Conservation (phyloP, 2,797 vertebrate species). For the Atherinosoma microstoma region DNA sequence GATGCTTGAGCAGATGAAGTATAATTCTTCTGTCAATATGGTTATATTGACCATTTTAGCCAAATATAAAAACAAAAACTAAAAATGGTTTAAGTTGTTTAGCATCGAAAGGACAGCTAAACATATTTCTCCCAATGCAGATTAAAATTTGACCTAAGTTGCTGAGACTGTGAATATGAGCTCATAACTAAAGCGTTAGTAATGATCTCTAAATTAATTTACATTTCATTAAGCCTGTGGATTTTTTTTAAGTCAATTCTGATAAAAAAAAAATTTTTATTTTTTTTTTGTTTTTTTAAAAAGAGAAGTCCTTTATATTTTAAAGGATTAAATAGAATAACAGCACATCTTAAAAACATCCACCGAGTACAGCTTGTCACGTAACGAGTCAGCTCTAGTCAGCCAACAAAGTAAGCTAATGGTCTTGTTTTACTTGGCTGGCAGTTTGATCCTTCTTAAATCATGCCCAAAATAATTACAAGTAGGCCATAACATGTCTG, state of each 20-base stretch:
- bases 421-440: conserved; percentile 43
- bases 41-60: neutral
- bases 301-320: neutral
- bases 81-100: neutral
- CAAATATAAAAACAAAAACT: too few relatives aligned
- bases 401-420: neutral
- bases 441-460: conserved; percentile 13
- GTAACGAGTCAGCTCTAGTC: neutral
- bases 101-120: neutral
- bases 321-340: neutral
- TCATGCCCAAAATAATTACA: conserved; percentile 52
- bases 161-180: too few relatives aligned
- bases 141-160: too few relatives aligned
- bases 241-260: neutral
- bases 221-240: too few relatives aligned
- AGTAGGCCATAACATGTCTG: conserved; percentile 31
- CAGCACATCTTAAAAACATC: conserved; percentile 45
- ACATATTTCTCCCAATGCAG: neutral
- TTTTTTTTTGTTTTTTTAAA: neutral
- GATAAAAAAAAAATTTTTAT: neutral
- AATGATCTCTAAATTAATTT: neutral
- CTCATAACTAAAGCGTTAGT: neutral
- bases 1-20: neutral
- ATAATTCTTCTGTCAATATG: neutral
- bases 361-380: conserved; percentile 41